Evolutionary conservation across 2,888 invertebrate genomes (phyloP).

Genomic region (Rhagium mordax): DNA sequence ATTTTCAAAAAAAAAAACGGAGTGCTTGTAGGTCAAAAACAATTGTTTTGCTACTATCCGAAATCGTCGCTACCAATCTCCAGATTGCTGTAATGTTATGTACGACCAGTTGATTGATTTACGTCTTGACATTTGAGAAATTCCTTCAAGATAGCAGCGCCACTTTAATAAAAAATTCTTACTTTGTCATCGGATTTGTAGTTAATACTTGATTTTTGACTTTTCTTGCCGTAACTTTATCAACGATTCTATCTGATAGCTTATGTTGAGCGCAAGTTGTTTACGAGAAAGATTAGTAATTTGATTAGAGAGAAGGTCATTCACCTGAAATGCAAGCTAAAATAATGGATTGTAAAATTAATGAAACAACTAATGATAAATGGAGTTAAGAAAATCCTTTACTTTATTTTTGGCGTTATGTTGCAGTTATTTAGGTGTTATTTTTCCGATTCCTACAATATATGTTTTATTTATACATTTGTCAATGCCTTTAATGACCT

Average conservation of each 20-base stretch:
- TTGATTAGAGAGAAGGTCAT: background rate
- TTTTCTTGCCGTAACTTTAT: background rate
- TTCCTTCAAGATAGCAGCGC: background rate
- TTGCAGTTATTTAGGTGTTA: too few species aligned
- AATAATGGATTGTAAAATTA: background rate
- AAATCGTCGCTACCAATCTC: background rate
- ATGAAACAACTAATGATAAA: background rate
- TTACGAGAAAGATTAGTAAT: background rate
- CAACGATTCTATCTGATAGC: background rate
- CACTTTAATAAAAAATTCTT: background rate
- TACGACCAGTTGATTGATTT: background rate
- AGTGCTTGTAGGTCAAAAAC: too few species aligned
- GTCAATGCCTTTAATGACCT: too few species aligned
- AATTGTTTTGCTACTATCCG: too few species aligned
- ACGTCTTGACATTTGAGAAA: background rate
- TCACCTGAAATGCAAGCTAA: background rate
- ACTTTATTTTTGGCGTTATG: too few species aligned
- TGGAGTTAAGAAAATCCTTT: too few species aligned
- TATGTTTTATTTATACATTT: too few species aligned
- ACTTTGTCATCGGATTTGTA: slow-evolving; percentile 1
- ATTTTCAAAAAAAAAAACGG: too few species aligned
- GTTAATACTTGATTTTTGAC: background rate
- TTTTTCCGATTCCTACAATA: too few species aligned
- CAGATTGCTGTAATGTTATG: background rate
- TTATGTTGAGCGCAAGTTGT: background rate